These are phyloP conservation scores for Cynocephalus volans DNA, from an alignment of 2,113 vertebrate genomes.

Conservation along the genomic window DNA sequence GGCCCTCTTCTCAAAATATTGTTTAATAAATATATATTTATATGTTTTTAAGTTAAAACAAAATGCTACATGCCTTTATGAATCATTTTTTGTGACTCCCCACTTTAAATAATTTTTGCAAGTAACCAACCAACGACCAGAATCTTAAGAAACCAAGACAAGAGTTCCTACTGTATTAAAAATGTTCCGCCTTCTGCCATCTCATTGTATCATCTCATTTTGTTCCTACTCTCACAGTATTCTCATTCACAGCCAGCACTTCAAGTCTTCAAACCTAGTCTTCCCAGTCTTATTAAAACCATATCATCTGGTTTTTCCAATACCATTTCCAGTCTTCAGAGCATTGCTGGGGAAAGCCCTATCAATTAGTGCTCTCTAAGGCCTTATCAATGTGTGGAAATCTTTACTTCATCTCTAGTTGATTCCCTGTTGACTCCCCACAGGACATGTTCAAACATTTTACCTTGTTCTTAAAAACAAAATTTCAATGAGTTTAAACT, in stretches of 20 bases:
- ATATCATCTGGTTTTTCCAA: neutral
- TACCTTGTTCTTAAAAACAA: slow-evolving; percentile 44
- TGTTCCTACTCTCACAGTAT: neutral
- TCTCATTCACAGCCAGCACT: neutral
- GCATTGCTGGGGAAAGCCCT: neutral
- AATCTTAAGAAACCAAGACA: neutral
- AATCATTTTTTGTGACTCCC: slow-evolving; percentile 40
- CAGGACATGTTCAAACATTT: neutral
- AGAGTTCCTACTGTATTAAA: neutral
- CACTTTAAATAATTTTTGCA: slow-evolving; percentile 43
- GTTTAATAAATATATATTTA: neutral
- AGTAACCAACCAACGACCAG: neutral
- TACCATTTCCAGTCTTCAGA: neutral
- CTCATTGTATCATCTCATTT: no score
- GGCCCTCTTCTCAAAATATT: slow-evolving; percentile 12
- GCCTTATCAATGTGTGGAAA: neutral
- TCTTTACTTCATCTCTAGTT: neutral
- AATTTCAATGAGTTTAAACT: neutral
- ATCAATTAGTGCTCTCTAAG: neutral
- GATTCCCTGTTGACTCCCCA: neutral
- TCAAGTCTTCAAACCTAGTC: neutral
- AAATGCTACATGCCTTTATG: slow-evolving; percentile 15
- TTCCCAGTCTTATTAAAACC: neutral
- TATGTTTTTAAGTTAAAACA: slow-evolving; percentile 33
- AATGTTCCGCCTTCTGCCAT: neutral